Percentiles rank a stretch among this genome's conserved stretches.
Evolutionary conservation across 2,113 vertebrate species (phyloP).

Genomic region (Pithys albifrons): DNA sequence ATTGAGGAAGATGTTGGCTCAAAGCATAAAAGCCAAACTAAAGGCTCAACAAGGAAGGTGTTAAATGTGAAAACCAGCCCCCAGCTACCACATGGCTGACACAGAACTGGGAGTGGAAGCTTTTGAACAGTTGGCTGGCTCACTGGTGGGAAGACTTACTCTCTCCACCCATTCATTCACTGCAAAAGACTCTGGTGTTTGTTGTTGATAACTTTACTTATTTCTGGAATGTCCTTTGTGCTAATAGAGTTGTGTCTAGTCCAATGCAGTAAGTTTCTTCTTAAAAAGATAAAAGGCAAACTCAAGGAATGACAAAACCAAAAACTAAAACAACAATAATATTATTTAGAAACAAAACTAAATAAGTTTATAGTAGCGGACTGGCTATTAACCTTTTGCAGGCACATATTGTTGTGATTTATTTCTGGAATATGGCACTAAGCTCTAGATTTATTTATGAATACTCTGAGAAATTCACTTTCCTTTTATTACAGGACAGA

Average conservation of each 20-base stretch:
- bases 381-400: neutral
- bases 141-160: neutral
- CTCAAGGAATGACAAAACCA: neutral
- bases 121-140: neutral
- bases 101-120: neutral
- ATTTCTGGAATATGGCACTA: neutral
- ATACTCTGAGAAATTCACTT: neutral
- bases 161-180: neutral
- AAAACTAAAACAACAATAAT: neutral
- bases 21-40: neutral
- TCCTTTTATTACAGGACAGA: neutral
- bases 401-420: neutral
- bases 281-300: neutral
- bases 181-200: neutral
- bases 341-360: slow-evolving; percentile 14
- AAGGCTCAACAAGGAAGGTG: neutral
- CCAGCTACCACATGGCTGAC: neutral
- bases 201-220: neutral
- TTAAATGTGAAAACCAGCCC: neutral
- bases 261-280: neutral
- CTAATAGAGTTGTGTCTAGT: neutral
- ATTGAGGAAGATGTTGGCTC: neutral
- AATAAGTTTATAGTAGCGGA: neutral
- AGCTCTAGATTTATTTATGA: neutral
- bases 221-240: neutral